These are phyloP conservation scores for Siphonodentalium dalli DNA, from an alignment of 2,888 invertebrate genomes.

Conservation along the genomic window DNA sequence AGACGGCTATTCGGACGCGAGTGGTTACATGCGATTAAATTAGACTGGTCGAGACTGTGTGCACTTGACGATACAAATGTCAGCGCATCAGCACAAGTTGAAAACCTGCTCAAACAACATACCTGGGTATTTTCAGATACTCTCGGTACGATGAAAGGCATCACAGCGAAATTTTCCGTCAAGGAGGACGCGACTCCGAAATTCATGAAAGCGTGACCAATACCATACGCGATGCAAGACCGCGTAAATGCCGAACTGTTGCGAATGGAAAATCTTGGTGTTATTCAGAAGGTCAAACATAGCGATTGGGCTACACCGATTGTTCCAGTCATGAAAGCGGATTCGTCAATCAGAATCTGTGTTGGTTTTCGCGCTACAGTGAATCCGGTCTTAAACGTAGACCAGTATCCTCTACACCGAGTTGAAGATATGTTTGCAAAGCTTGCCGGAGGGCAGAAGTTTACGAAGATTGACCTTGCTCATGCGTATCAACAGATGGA, in stretches of 20 bases:
- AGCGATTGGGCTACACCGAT: constrained; percentile 34
- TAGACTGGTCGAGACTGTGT: constrained; percentile 1
- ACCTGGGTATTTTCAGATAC: neutral
- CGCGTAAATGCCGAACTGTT: constrained; percentile 11
- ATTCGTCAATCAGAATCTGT: constrained; percentile 25
- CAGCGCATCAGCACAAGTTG: neutral
- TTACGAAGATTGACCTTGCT: constrained; percentile 27
- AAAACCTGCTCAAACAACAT: neutral
- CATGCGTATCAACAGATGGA: constrained; percentile 29
- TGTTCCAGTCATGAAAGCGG: constrained; percentile 29
- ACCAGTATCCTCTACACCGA: constrained; percentile 37
- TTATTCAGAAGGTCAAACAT: constrained; percentile 12
- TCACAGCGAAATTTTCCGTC: constrained; percentile 2
- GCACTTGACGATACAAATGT: neutral
- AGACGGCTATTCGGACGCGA: constrained; percentile 1
- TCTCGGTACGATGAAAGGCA: neutral
- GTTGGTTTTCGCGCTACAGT: constrained; percentile 36
- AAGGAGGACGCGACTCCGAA: constrained; percentile 6
- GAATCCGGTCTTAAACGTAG: constrained; percentile 39
- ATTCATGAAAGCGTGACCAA: constrained; percentile 9
- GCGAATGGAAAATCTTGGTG: constrained; percentile 8
- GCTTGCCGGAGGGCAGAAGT: constrained; percentile 25
- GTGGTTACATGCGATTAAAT: constrained; percentile 2
- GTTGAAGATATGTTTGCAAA: no score
- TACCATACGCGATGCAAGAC: constrained; percentile 7